These are phyloP conservation scores for Abrostola tripartita DNA, from an alignment of 2,888 invertebrate genomes.

Conservation along the genomic window DNA sequence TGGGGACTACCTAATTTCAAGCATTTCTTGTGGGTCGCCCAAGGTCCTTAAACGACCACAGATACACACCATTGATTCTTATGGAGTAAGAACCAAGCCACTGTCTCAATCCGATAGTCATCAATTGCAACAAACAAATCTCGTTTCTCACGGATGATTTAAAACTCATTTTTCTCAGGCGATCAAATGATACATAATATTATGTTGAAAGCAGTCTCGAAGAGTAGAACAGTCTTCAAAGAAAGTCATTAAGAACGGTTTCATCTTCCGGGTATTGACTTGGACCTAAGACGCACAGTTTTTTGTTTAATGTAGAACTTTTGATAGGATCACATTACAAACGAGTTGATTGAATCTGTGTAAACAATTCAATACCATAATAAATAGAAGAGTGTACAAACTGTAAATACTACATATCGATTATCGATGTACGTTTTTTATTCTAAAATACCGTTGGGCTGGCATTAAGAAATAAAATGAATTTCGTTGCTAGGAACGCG, in stretches of 20 bases:
- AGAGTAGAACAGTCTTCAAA: constrained; percentile 23
- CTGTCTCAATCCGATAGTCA: background rate
- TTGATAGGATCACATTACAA: background rate
- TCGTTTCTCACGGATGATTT: constrained; percentile 4
- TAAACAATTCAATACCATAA: too few species aligned
- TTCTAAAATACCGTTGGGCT: too few species aligned
- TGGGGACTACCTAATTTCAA: too few species aligned
- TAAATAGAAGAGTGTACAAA: too few species aligned
- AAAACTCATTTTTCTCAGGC: constrained; percentile 9
- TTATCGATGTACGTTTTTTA: too few species aligned
- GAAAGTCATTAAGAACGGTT: constrained; percentile 43
- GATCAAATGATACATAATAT: constrained; percentile 14
- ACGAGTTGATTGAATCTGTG: background rate
- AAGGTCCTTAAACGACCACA: too few species aligned
- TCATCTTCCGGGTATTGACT: constrained; percentile 37
- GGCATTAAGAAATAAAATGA: too few species aligned
- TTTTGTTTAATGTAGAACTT: constrained; percentile 22
- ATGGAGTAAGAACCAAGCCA: background rate
- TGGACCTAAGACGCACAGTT: constrained; percentile 2
- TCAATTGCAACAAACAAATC: background rate
- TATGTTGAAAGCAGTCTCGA: constrained; percentile 21
- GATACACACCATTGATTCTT: too few species aligned
- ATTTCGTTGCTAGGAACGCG: too few species aligned
- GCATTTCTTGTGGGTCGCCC: too few species aligned
- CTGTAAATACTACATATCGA: too few species aligned